Evolutionary conservation across 2,797 vertebrate species (phyloP).

Genomic region (Hyperoplus lanceolatus): DNA sequence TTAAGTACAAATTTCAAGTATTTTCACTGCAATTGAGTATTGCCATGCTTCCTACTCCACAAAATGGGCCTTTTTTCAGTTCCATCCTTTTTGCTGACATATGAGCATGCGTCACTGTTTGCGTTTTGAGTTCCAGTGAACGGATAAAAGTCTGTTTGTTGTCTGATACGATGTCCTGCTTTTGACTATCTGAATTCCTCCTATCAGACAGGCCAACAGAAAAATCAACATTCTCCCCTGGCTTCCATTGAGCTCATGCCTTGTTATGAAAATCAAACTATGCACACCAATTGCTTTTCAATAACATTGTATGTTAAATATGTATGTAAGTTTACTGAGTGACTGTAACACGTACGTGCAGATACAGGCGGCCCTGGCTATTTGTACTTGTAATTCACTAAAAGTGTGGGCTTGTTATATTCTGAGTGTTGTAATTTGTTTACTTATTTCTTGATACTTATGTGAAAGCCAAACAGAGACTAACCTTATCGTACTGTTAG

Average conservation of each 20-base stretch:
- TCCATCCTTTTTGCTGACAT: constrained; percentile 15
- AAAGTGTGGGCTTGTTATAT: constrained; percentile 26
- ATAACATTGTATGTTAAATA: constrained; percentile 41
- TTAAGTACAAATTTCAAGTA: neutral
- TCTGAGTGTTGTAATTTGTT: constrained; percentile 45
- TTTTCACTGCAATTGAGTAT: neutral
- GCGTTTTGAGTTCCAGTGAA: constrained; percentile 16
- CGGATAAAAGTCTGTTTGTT: constrained; percentile 45
- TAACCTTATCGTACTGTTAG: constrained; percentile 31
- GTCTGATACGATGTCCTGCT: constrained; percentile 45
- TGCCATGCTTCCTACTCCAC: neutral
- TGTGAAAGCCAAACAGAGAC: constrained; percentile 43
- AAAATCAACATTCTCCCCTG: constrained; percentile 59
- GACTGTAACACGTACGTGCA: constrained; percentile 50
- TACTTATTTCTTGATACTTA: constrained; percentile 38
- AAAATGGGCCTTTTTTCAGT: neutral
- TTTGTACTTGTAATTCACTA: constrained; percentile 20
- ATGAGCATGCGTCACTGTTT: constrained; percentile 31
- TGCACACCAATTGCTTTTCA: constrained; percentile 35
- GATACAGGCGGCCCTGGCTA: constrained; percentile 38
- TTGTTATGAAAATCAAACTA: constrained; percentile 68
- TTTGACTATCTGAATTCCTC: constrained; percentile 58
- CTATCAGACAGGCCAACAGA: constrained; percentile 45
- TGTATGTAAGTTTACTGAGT: constrained; percentile 70
- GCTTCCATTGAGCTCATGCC: constrained; percentile 66